These are phyloP conservation scores for Corythaixoides concolor DNA, from an alignment of 2,113 vertebrate genomes.

Conservation along the genomic window DNA sequence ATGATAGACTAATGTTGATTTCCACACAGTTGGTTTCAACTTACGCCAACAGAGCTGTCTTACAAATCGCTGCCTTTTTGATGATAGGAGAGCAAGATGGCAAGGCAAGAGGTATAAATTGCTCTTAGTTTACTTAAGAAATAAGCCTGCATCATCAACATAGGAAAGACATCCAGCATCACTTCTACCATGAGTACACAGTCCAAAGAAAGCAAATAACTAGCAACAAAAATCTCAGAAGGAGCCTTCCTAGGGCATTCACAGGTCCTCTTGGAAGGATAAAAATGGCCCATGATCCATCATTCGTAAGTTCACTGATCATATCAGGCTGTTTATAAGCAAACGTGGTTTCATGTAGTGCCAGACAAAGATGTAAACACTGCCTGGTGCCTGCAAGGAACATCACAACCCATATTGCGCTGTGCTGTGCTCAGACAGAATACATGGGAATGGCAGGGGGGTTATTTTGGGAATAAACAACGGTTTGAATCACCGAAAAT, in stretches of 20 bases:
- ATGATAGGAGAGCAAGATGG: neutral
- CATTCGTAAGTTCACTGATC: neutral
- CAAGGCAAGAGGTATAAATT: conserved; percentile 4
- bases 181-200: neutral
- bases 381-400: neutral
- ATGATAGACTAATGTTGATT: neutral
- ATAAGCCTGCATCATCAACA: conserved; percentile 8
- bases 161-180: conserved; percentile 55
- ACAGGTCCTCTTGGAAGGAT: neutral
- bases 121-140: conserved; percentile 26
- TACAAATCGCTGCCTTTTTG: neutral
- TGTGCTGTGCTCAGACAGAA: neutral
- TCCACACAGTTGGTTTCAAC: neutral
- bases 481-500: neutral
- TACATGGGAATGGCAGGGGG: neutral
- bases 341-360: neutral
- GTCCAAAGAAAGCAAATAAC: conserved; percentile 59
- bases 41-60: neutral
- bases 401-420: neutral
- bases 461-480: neutral
- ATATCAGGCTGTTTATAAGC: neutral
- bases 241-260: conserved; percentile 15
- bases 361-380: conserved; percentile 5
- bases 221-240: neutral
- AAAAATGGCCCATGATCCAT: neutral